Conservation (phyloP, 1,140 invertebrate genomes). For the Odontomachus brunneus region DNA sequence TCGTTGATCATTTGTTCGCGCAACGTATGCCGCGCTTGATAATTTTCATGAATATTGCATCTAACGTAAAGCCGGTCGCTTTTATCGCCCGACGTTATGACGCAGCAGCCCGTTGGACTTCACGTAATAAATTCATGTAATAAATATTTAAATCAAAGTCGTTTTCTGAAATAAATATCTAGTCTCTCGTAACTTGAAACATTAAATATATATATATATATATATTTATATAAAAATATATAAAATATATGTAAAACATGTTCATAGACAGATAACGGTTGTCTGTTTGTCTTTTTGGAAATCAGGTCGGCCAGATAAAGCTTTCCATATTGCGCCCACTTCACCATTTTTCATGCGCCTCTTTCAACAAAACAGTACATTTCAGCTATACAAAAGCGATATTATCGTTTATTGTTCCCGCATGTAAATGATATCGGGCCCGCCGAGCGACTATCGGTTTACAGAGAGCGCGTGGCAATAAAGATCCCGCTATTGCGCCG, state of each 20-base stretch:
- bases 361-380: not conserved
- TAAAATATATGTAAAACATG: not conserved
- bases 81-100: not conserved
- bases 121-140: not conserved
- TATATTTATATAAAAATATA: not conserved
- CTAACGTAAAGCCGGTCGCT: not conserved
- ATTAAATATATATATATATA: not conserved
- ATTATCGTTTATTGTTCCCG: conserved; percentile 19
- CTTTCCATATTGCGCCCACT: conserved; percentile 3
- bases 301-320: conserved; percentile 16
- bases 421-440: not conserved
- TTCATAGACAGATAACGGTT: not conserved
- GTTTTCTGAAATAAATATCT: not conserved
- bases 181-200: not conserved
- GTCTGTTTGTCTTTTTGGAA: not conserved
- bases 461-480: not conserved
- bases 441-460: not conserved
- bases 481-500: not conserved
- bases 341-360: conserved; percentile 10
- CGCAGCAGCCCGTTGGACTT: not conserved
- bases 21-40: not conserved
- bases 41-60: conserved; percentile 24
- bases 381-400: not conserved
- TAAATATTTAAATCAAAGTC: conserved; percentile 22
- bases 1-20: not conserved